Conservation (phyloP, 2,113 vertebrate species). For the Lepisosteus oculatus region DNA sequence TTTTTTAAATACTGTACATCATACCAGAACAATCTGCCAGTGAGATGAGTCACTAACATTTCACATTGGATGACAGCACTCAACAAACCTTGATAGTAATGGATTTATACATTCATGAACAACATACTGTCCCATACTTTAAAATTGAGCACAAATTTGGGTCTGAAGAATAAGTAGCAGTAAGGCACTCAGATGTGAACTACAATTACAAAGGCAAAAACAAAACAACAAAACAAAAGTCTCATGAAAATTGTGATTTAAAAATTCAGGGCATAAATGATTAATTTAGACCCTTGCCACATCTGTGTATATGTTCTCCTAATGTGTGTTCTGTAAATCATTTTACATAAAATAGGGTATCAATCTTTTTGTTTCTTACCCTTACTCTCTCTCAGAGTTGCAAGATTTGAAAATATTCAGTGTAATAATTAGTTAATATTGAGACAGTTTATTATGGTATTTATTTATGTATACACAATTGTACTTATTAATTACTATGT, state of each 20-base stretch:
- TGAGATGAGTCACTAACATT: slow-evolving; percentile 41
- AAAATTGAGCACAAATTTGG: neutral
- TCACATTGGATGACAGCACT: slow-evolving; percentile 14
- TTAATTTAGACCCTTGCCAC: slow-evolving; percentile 31
- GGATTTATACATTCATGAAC: slow-evolving; percentile 4
- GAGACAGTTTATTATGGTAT: too few relatives aligned
- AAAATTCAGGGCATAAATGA: slow-evolving; percentile 2
- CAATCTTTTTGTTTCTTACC: neutral
- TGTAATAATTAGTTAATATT: neutral
- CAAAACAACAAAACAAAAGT: neutral
- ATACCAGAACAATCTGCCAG: slow-evolving; percentile 43
- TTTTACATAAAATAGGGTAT: neutral
- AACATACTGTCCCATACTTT: neutral
- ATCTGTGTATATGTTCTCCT: slow-evolving; percentile 20
- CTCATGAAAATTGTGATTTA: slow-evolving; percentile 1
- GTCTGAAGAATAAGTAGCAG: neutral
- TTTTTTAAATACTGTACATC: slow-evolving; percentile 42
- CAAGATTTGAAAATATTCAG: neutral
- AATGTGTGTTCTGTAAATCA: slow-evolving; percentile 23
- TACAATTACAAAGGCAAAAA: neutral
- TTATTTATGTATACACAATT: too few relatives aligned
- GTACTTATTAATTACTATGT: too few relatives aligned
- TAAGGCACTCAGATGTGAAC: neutral
- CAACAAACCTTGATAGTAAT: slow-evolving; percentile 29
- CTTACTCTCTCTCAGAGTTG: neutral